These are phyloP conservation scores for Lophius piscatorius DNA, from an alignment of 2,113 vertebrate species.

Conservation along the genomic window DNA sequence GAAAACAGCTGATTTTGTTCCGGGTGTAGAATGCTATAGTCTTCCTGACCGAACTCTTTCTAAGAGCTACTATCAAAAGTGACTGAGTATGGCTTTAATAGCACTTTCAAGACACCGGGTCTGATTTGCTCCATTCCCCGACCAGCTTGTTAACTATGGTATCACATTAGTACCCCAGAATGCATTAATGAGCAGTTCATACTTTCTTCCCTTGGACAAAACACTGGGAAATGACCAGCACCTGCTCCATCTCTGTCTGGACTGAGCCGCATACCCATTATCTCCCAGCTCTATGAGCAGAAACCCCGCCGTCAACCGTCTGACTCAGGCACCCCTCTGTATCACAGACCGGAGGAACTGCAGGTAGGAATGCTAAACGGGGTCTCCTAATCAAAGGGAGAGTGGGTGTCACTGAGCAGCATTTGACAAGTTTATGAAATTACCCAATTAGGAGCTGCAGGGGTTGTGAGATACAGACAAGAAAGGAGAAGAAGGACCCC, in stretches of 20 bases:
- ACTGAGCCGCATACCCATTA: conserved; percentile 39
- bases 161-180: conserved; percentile 27
- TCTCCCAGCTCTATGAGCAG: conserved; percentile 36
- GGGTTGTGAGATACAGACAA: conserved; percentile 61
- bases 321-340: conserved; percentile 32
- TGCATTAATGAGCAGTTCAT: conserved; percentile 57
- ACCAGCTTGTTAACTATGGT: conserved; percentile 31
- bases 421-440: conserved; percentile 76
- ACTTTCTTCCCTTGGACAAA: conserved; percentile 50
- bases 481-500: conserved; percentile 55
- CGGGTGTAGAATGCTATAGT: too few species aligned
- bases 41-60: too few species aligned
- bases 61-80: background rate
- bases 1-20: too few species aligned
- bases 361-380: conserved; percentile 62
- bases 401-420: conserved; percentile 31
- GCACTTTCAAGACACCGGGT: background rate
- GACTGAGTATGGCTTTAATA: background rate
- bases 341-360: conserved; percentile 45
- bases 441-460: conserved; percentile 76
- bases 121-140: conserved; percentile 9
- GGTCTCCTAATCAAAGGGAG: conserved; percentile 13
- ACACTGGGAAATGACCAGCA: conserved; percentile 65
- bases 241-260: conserved; percentile 22
- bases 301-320: conserved; percentile 38